phyloP scores from a whole-genome alignment of 2,113 vertebrate genomes.

The Rhegmatorhina hoffmannsi region DNA sequence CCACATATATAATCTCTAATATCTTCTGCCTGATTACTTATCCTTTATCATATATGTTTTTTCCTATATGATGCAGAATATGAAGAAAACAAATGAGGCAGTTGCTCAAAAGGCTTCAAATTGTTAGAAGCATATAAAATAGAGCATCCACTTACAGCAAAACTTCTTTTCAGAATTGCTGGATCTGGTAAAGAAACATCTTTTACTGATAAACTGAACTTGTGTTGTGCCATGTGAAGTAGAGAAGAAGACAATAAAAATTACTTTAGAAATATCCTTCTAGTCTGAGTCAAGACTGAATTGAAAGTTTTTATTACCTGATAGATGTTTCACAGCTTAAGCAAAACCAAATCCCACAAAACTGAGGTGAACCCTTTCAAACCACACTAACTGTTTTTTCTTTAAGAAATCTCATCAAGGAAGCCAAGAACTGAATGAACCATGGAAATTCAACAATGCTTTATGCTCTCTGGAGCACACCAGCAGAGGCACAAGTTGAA shows the following conservation, averaged over 20 bases:
- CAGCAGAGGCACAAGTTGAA: background rate
- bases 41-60: background rate
- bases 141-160: background rate
- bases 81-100: slow-evolving; percentile 23
- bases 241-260: background rate
- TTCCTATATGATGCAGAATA: background rate
- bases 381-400: background rate
- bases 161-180: background rate
- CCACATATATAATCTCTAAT: background rate
- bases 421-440: background rate
- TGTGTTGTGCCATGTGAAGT: background rate
- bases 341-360: background rate
- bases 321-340: background rate
- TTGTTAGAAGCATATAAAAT: slow-evolving; percentile 29
- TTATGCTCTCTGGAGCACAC: background rate
- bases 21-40: slow-evolving; percentile 34
- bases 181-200: background rate
- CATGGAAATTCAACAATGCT: background rate
- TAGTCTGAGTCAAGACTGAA: background rate
- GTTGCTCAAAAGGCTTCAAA: slow-evolving; percentile 1
- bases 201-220: background rate
- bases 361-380: slow-evolving; percentile 11
- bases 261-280: background rate
- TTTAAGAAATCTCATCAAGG: background rate
- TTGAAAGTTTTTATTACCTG: background rate